Percentiles rank a stretch among this genome's conserved stretches.
phyloP scores from a whole-genome alignment of 2,113 vertebrate species.

The Rhinoptilus africanus region DNA sequence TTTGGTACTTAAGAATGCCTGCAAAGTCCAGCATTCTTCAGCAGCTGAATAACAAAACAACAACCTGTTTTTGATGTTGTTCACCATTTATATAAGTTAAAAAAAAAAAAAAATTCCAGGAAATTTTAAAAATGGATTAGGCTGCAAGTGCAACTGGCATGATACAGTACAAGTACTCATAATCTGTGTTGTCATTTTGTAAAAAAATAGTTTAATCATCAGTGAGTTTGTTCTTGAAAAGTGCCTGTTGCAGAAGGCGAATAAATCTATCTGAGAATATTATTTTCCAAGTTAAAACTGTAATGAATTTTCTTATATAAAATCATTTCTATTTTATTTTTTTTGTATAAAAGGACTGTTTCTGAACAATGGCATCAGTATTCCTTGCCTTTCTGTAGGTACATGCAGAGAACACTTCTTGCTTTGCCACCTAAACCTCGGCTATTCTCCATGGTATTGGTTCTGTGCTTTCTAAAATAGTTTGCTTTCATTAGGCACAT shows the following conservation, averaged over 20 bases:
- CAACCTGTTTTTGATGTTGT: neutral
- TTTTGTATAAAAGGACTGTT: neutral
- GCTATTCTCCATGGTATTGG: neutral
- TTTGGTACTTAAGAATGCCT: neutral
- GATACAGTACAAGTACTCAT: neutral
- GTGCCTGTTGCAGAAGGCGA: neutral
- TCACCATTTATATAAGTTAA: neutral
- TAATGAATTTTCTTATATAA: neutral
- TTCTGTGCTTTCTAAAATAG: neutral
- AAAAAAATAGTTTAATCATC: neutral
- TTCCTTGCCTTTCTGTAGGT: neutral
- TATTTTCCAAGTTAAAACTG: neutral
- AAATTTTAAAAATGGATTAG: neutral
- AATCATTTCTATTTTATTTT: neutral
- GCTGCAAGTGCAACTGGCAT: neutral
- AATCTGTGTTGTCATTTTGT: neutral
- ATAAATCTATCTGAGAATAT: neutral
- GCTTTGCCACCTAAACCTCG: neutral
- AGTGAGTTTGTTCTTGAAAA: neutral
- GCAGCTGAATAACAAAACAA: neutral
- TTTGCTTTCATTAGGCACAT: neutral
- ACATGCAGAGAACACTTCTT: neutral
- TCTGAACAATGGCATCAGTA: neutral
- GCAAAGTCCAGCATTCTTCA: neutral
- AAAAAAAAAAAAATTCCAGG: neutral